A percentile compares a stretch with the other conserved stretches of the same genome.
These are phyloP conservation scores for Eumacrocentrus americanus DNA, from an alignment of 2,888 invertebrate genomes.

Conservation along the genomic window DNA sequence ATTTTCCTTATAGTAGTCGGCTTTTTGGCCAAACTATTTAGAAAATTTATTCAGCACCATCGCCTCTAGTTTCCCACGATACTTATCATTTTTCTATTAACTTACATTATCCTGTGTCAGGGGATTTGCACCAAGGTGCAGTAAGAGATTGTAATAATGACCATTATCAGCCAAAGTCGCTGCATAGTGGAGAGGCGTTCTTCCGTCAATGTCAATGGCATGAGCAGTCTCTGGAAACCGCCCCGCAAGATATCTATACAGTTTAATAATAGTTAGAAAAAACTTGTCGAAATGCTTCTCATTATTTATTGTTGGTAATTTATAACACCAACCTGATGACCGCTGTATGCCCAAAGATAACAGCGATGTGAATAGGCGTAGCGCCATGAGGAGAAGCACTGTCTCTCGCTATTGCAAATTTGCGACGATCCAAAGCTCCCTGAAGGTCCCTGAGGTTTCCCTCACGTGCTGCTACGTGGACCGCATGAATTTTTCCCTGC, in stretches of 20 bases:
- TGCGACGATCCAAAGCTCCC: constrained; percentile 83
- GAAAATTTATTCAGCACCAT: constrained; percentile 7
- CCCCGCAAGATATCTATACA: constrained; percentile 69
- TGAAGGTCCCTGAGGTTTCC: constrained; percentile 86
- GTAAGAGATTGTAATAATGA: constrained; percentile 83
- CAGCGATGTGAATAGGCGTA: constrained; percentile 86
- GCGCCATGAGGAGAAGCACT: constrained; percentile 82
- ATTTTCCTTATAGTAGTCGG: constrained; percentile 79
- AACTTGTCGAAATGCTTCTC: no score
- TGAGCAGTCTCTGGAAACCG: constrained; percentile 88
- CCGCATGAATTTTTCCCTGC: constrained; percentile 87
- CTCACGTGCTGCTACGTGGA: constrained; percentile 83
- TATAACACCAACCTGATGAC: constrained; percentile 55
- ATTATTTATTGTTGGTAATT: no score
- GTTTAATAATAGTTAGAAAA: constrained; percentile 6
- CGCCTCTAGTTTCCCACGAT: no score
- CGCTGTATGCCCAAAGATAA: constrained; percentile 80
- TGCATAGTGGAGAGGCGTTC: constrained; percentile 90
- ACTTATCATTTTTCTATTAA: not conserved
- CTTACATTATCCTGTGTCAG: constrained; percentile 83
- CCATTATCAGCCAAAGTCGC: constrained; percentile 84
- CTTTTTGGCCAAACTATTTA: constrained; percentile 74
- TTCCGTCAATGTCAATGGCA: constrained; percentile 77
- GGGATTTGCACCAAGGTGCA: constrained; percentile 85
- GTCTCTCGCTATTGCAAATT: constrained; percentile 89